phyloP scores from a whole-genome alignment of 92 coral and sea anemone genomes.

The Porites cylindrica region DNA sequence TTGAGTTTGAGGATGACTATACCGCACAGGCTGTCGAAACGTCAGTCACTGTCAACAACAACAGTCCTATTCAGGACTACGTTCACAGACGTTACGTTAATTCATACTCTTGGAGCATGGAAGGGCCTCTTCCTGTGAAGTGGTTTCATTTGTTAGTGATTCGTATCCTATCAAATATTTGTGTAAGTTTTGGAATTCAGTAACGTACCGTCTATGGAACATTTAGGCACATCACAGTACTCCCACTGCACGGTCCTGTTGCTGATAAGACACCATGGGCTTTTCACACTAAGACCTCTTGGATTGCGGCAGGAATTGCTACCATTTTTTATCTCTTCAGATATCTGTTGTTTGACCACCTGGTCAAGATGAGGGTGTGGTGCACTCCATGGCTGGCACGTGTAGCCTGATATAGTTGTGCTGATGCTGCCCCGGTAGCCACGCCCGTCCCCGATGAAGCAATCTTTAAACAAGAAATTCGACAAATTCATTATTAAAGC shows the following conservation, averaged over 20 bases:
- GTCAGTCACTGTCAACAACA: too few relatives aligned
- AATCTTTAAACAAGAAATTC: conserved; percentile 3
- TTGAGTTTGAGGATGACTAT: too few relatives aligned
- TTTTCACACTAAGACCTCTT: conserved; percentile 73
- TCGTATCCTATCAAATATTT: too few relatives aligned
- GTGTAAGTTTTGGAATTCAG: too few relatives aligned
- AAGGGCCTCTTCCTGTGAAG: too few relatives aligned
- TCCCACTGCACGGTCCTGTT: conserved; percentile 75
- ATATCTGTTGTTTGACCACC: conserved; percentile 27
- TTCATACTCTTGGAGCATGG: too few relatives aligned
- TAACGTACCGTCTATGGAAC: background rate
- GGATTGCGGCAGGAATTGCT: conserved; percentile 89
- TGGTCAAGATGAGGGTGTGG: conserved; percentile 75
- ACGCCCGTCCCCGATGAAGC: conserved; percentile 81
- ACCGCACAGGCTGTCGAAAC: too few relatives aligned
- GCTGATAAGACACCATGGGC: conserved; percentile 85
- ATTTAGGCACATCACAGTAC: conserved; percentile 43
- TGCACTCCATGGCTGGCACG: conserved; percentile 77
- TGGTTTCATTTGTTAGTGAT: too few relatives aligned
- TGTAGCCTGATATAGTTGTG: conserved; percentile 67
- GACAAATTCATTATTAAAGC: too few relatives aligned
- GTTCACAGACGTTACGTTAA: too few relatives aligned
- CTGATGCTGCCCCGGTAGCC: conserved; percentile 73
- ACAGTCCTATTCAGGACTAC: too few relatives aligned
- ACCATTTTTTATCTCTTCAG: conserved; percentile 60